A percentile compares a stretch with the other conserved stretches of the same genome.
These are phyloP conservation scores for Lycopodina hypogea DNA, from an alignment of 37 sponge, comb jelly and placozoan species.

Conservation along the genomic window DNA sequence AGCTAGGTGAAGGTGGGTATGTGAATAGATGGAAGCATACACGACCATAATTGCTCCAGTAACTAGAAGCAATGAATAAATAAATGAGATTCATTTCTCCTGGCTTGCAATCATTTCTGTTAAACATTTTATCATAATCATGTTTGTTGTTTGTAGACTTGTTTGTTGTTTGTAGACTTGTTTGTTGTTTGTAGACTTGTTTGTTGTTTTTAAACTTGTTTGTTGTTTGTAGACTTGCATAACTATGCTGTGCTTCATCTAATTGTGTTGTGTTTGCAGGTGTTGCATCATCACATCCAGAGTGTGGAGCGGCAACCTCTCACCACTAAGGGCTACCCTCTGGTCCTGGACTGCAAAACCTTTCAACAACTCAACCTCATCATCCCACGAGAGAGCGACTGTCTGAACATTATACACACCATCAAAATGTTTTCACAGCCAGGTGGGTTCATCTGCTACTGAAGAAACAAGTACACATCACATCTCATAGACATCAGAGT, in stretches of 20 bases:
- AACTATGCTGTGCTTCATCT: neutral
- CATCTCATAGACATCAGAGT: no score
- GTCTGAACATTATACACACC: conserved; percentile 44
- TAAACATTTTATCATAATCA: no score
- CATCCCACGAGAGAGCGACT: conserved; percentile 57
- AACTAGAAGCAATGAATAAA: no score
- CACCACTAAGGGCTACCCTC: conserved; percentile 58
- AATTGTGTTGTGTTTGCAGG: conserved; percentile 9
- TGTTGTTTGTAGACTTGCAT: neutral
- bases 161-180: no score
- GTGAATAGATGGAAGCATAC: no score
- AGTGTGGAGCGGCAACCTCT: conserved; percentile 33
- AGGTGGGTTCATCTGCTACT: conserved; percentile 5
- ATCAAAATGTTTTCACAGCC: conserved; percentile 44
- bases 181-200: no score
- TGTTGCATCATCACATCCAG: conserved; percentile 51
- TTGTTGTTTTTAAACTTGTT: no score
- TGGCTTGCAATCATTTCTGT: no score
- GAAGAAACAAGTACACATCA: neutral
- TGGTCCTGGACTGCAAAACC: conserved; percentile 37
- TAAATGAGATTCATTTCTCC: no score
- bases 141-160: no score
- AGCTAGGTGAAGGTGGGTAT: no score
- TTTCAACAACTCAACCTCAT: conserved; percentile 50
- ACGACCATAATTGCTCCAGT: no score